Evolutionary conservation across 2,888 invertebrate species (phyloP), one percentile per base, ranked within the genome.

Genomic region (Pilophorus perplexus): DNA sequence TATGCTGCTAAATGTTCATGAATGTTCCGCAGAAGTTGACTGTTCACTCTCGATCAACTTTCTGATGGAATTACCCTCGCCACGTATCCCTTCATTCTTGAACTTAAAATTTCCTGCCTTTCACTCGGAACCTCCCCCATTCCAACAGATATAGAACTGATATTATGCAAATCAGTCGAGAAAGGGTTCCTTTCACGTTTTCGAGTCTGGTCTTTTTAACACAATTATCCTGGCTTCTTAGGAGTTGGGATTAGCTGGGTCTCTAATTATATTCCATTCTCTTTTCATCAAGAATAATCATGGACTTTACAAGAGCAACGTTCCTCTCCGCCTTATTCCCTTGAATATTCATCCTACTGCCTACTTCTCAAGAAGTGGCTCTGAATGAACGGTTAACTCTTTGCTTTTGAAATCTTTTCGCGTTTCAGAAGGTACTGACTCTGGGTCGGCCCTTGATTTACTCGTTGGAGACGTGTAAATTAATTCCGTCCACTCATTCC

Each of bases 281-380:
- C 62, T 62, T 62, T 62, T 62, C 62, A 48, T 62, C 62, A 62
- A 46, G 62, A 62, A 62, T 62, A 46, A 62, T 62, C 62, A 62
- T 48, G 62, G n/a, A 62, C 62, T 62, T 59, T 59, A 59, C 59
- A 62, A 44, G 48, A 62, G 46, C 42, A 14, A 59, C 44, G 40
- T 33, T 22, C 10, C n/a, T 25, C n/a, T 52, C 18, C 48, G 33
- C 33, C 27, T 40, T n/a, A n/a, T 22, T 42, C 44, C 25, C 4
- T 46, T 62, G 62, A 62, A 62, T 62, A 62, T 62, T 62, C 62
- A 62, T 62, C 42, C 59, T 18, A 20, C 55, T 23, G 3, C 23
- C 22, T 33, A 33, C 33, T 33, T 33, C 12, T 12, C 6, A 33
- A 12, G 28, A 28, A 52, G 52, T 52, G 28, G 18, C 27, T 28